Conservation (phyloP, 2,113 vertebrate species). For the Lycaon pictus region DNA sequence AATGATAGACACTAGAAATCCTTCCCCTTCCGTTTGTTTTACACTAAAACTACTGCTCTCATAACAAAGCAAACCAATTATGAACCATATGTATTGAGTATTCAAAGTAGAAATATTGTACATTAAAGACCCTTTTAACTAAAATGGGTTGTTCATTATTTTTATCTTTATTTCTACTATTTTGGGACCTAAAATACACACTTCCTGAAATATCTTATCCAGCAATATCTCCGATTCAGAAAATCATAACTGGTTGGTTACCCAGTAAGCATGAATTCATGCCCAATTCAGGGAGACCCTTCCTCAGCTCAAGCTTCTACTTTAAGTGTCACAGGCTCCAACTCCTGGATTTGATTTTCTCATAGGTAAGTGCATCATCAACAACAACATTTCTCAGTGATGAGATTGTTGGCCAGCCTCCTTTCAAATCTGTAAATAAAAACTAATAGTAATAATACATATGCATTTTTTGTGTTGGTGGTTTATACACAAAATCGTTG, state of each 20-base stretch:
- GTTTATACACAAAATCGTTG: neutral
- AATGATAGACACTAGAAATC: neutral
- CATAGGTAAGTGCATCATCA: neutral
- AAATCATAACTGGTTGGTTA: neutral
- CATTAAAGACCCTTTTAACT: neutral
- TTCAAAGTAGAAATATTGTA: conserved; percentile 23
- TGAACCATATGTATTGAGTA: neutral
- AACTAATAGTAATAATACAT: neutral
- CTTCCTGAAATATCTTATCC: neutral
- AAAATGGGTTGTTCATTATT: neutral
- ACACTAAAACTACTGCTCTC: conserved; percentile 21
- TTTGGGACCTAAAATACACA: neutral
- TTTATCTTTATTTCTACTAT: neutral
- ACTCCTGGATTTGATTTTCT: neutral
- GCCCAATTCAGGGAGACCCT: neutral
- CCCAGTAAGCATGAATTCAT: neutral
- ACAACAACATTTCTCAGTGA: neutral
- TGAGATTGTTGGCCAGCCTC: neutral
- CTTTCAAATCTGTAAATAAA: neutral
- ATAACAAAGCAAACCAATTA: neutral
- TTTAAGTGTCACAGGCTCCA: neutral
- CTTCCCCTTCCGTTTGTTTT: conserved; percentile 10
- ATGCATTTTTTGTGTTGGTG: neutral
- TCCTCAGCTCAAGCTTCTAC: neutral
- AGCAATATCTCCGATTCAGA: neutral